Percentiles rank a stretch among this genome's conserved stretches.
phyloP scores from a whole-genome alignment of 2,888 invertebrate species.

The Pyrrhosoma nymphula region DNA sequence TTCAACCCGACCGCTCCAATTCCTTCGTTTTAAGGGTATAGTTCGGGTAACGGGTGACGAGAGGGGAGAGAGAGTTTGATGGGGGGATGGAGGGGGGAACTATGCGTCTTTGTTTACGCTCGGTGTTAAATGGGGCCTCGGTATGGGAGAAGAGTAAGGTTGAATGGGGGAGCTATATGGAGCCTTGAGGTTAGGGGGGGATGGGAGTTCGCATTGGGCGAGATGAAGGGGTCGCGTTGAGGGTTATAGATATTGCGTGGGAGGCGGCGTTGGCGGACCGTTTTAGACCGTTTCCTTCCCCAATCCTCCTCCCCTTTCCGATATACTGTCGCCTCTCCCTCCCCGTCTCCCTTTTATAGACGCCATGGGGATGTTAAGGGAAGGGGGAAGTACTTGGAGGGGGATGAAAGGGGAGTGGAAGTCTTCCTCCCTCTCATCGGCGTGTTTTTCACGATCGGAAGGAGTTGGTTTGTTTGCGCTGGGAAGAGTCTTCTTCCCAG shows the following conservation, averaged over 20 bases:
- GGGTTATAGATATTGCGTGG: slow-evolving; percentile 2
- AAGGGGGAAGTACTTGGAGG: too few species aligned
- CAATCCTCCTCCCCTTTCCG: background rate
- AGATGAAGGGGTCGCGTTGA: background rate
- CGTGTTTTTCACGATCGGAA: background rate
- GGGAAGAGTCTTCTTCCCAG: background rate
- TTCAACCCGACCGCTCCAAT: background rate
- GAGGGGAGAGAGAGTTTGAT: too few species aligned
- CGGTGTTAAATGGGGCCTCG: background rate
- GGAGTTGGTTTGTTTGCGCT: background rate
- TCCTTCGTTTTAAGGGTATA: background rate
- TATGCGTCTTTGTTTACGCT: background rate
- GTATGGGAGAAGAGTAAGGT: background rate
- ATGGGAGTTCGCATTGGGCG: background rate
- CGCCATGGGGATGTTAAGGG: background rate
- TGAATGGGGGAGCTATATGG: too few species aligned
- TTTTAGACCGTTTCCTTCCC: background rate
- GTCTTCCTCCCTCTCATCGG: background rate
- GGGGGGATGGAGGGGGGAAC: background rate
- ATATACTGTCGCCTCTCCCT: background rate
- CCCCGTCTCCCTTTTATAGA: background rate
- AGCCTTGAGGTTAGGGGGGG: too few species aligned
- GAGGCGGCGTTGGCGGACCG: background rate
- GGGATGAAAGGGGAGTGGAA: too few species aligned
- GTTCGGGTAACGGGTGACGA: background rate